phyloP scores from a whole-genome alignment of 2,888 invertebrate species.

The Diarsia brunnea region DNA sequence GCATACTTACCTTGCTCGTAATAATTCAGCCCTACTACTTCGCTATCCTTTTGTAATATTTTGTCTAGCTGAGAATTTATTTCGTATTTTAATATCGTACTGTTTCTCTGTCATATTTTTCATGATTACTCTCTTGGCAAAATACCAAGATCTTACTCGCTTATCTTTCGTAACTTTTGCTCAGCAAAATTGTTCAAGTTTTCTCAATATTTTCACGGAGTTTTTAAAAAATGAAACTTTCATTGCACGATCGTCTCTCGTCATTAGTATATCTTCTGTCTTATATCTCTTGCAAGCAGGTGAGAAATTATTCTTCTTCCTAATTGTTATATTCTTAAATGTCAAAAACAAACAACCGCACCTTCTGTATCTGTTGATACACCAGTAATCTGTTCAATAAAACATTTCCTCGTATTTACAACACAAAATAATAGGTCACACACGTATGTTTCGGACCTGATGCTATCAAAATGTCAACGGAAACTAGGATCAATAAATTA shows the following conservation, averaged over 20 bases:
- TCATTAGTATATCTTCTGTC: slow-evolving; percentile 16
- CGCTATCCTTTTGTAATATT: slow-evolving; percentile 67
- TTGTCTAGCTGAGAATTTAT: slow-evolving; percentile 79
- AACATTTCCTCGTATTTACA: slow-evolving; percentile 2
- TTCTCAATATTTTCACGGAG: slow-evolving; percentile 68
- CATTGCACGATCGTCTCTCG: slow-evolving; percentile 29
- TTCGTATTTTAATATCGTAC: slow-evolving; percentile 84
- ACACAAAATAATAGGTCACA: not conserved
- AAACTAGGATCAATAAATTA: slow-evolving; percentile 49
- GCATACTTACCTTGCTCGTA: slow-evolving; percentile 59
- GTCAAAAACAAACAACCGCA: not conserved
- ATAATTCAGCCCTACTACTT: slow-evolving; percentile 56
- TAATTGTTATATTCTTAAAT: not conserved
- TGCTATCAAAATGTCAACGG: slow-evolving; percentile 53
- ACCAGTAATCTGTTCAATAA: slow-evolving; percentile 12
- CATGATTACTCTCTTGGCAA: slow-evolving; percentile 88
- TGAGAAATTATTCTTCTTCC: not conserved
- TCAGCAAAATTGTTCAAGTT: slow-evolving; percentile 75
- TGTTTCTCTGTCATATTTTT: slow-evolving; percentile 85
- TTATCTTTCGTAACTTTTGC: slow-evolving; percentile 86
- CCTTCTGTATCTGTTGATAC: not conserved
- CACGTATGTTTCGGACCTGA: slow-evolving; percentile 30
- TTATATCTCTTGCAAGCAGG: not conserved
- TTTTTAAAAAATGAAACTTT: slow-evolving; percentile 59
- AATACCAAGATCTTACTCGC: slow-evolving; percentile 85